Percentiles rank a stretch among this genome's conserved stretches.
These are phyloP conservation scores for Celastrina argiolus DNA, from an alignment of 2,888 invertebrate species.

Conservation along the genomic window DNA sequence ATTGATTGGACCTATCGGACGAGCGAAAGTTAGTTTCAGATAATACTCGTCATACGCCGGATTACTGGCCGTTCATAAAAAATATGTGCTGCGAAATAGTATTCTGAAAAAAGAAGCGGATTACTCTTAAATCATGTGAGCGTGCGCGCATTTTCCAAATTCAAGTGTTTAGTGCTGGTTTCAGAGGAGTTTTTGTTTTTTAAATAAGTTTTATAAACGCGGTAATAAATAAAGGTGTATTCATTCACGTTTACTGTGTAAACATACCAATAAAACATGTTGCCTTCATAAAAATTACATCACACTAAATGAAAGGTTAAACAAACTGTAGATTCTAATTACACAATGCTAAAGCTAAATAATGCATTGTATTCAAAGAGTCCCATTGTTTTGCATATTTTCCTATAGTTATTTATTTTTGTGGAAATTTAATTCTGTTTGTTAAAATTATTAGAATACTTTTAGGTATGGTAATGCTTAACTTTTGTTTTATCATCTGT, in stretches of 20 bases:
- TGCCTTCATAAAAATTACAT: background rate
- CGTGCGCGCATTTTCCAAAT: constrained; percentile 20
- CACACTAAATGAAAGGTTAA: background rate
- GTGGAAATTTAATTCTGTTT: background rate
- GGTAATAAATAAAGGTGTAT: background rate
- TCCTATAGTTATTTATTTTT: background rate
- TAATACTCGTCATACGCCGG: constrained; percentile 62
- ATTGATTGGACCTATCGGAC: constrained; percentile 66
- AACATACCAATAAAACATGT: background rate
- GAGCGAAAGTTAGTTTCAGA: constrained; percentile 58
- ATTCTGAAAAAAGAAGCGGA: constrained; percentile 20
- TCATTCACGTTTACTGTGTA: background rate
- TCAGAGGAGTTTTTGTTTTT: background rate
- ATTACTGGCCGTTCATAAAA: constrained; percentile 37
- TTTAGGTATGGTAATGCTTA: background rate
- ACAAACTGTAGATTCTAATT: background rate
- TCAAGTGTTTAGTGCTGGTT: background rate
- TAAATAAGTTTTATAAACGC: background rate
- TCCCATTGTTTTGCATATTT: background rate
- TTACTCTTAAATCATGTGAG: background rate
- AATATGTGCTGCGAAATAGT: constrained; percentile 29
- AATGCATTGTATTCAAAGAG: background rate
- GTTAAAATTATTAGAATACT: background rate
- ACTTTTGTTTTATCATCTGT: background rate
- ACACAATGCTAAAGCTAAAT: background rate